phyloP scores from a whole-genome alignment of 2,113 vertebrate species.

The Gallinago paraguaiae region DNA sequence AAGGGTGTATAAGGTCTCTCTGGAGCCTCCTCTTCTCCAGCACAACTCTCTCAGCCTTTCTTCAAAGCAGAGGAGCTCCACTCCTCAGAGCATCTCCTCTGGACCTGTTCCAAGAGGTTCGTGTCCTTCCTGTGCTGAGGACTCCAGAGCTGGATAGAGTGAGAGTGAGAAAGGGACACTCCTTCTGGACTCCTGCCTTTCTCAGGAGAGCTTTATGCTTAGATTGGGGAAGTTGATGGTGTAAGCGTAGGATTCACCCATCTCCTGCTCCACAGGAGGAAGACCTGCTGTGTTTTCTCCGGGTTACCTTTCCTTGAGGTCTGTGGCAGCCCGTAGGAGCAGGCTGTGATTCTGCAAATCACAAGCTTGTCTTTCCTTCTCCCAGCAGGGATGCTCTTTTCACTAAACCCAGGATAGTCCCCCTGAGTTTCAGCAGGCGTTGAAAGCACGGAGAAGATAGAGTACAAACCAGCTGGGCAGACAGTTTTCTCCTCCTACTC shows the following conservation, averaged over 20 bases:
- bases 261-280: neutral
- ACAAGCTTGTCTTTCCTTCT: neutral
- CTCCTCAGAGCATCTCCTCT: no score
- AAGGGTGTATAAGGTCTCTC: no score
- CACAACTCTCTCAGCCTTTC: no score
- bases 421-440: neutral
- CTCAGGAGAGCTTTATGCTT: neutral
- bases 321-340: neutral
- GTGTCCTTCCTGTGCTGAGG: no score
- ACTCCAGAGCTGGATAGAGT: neutral
- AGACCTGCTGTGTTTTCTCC: neutral
- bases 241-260: neutral
- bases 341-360: neutral
- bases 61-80: no score
- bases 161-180: neutral
- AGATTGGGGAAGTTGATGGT: neutral
- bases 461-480: neutral
- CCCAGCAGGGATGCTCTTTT: slow-evolving; percentile 28
- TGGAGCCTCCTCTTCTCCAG: no score
- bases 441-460: neutral
- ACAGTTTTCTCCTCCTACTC: neutral
- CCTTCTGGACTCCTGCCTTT: neutral
- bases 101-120: no score
- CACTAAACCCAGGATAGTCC: neutral
- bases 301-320: neutral